Evolutionary conservation across 2,113 vertebrate species (phyloP), one percentile per base, ranked within the genome.

Genomic region (Daubentonia madagascariensis): DNA sequence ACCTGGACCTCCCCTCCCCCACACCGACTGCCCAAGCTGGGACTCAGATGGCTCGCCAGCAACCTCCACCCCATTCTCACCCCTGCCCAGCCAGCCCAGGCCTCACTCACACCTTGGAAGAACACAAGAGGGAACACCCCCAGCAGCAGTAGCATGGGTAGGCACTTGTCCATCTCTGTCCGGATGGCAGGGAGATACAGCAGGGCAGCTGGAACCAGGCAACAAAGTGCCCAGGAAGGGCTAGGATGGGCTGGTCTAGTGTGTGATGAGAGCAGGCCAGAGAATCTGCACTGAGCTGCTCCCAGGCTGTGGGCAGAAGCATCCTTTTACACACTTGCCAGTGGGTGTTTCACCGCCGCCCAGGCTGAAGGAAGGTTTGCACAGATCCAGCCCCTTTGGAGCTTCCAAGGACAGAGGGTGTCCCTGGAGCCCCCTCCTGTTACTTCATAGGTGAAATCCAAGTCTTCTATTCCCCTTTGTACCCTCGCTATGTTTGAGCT

Each of bases 41-140:
- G 18, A 20, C 32, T n/a, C n/a, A n/a, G 0, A 4, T 37, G 28
- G n/a, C n/a, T 25, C 8, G n/a, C n/a, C 0, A 68, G 72, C 17
- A 1, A 7, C 18, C 48, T n/a, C 45, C 1, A 13, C 1, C 30
- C 48, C 25, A 2, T 9, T 17, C 48, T 78, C 30, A 8, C 18
- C 23, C 37, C 1, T 40, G 18, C 9, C 6, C 43, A 17, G 65
- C 63, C 1, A 1, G 7, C 30, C 35, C 10, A 57, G 52, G 30
- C 37, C 93, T 96, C 92, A 93, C 78, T 79, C 87, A 84, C 79
- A 92, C 96, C 97, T 84, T 63, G 97, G 61, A 97, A 94, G 93
- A 95, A 70, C 52, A 89, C 6, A 3, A 73, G 18, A 80, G 68
- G 48, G 52, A 63, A 94, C 79, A 45, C 3, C 35, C 32, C 96